Conservation (phyloP, 2,113 vertebrate species). For the Acinonyx jubatus region DNA sequence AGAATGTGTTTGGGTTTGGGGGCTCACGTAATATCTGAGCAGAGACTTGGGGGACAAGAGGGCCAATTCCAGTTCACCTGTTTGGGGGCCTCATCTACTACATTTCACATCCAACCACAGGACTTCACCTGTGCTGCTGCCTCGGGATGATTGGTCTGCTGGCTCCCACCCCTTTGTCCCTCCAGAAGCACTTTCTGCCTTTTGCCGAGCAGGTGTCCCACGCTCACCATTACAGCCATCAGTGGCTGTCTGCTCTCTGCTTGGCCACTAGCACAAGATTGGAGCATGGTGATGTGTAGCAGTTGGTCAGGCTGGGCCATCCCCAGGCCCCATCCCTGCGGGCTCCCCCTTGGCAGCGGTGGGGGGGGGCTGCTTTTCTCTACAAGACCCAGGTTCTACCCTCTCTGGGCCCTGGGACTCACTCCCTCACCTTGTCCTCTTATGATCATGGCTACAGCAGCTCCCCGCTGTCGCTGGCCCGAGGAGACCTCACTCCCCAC, state of each 20-base stretch:
- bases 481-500: neutral
- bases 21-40: neutral
- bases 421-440: neutral
- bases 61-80: neutral
- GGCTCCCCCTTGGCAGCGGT: neutral
- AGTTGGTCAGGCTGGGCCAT: neutral
- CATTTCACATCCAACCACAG: accelerated
- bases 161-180: neutral
- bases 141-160: neutral
- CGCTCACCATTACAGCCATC: neutral
- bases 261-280: neutral
- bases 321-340: neutral
- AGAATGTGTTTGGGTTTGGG: neutral
- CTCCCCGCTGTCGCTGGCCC: neutral
- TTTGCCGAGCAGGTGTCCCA: neutral
- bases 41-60: neutral
- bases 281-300: neutral
- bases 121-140: accelerated
- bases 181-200: neutral
- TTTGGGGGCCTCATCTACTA: neutral
- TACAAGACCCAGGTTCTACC: neutral
- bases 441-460: neutral
- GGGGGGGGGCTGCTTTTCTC: neutral
- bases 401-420: neutral
- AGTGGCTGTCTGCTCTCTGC: neutral